Percentiles rank a stretch among this genome's conserved stretches.
These are phyloP conservation scores for Pangasius macronema DNA, from an alignment of 2,797 vertebrate species.

Conservation along the genomic window DNA sequence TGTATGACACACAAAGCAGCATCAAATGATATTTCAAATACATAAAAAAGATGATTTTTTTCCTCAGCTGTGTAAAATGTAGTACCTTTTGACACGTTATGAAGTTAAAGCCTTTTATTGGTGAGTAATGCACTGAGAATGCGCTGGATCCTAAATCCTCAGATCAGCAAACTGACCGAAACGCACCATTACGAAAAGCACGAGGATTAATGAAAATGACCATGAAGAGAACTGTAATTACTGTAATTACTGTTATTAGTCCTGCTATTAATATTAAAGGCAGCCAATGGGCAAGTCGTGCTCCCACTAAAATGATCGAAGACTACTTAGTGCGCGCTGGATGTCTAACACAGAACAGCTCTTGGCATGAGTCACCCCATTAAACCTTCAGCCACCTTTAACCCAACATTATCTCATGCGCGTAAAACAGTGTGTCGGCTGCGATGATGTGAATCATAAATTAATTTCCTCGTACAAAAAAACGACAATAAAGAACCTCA, in stretches of 20 bases:
- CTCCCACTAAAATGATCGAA: neutral
- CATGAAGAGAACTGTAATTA: neutral
- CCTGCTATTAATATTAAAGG: slow-evolving; percentile 15
- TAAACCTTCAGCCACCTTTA: slow-evolving; percentile 42
- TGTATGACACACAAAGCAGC: neutral
- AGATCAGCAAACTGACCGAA: neutral
- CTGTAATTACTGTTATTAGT: neutral
- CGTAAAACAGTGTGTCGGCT: neutral
- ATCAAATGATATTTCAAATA: neutral
- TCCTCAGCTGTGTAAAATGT: neutral
- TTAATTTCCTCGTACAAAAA: neutral
- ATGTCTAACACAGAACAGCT: neutral
- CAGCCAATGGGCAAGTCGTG: neutral
- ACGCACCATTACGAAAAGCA: no score
- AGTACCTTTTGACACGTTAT: neutral
- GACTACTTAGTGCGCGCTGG: neutral
- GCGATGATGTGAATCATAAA: neutral
- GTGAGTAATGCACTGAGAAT: neutral
- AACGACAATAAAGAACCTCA: neutral
- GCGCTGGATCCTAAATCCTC: neutral
- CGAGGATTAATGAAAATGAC: neutral
- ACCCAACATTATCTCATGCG: slow-evolving; percentile 13
- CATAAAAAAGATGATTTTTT: neutral
- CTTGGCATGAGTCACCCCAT: slow-evolving; percentile 23
- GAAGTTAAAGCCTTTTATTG: neutral